Conservation (phyloP, 2,113 vertebrate genomes). For the Sphyrna mokarran region DNA sequence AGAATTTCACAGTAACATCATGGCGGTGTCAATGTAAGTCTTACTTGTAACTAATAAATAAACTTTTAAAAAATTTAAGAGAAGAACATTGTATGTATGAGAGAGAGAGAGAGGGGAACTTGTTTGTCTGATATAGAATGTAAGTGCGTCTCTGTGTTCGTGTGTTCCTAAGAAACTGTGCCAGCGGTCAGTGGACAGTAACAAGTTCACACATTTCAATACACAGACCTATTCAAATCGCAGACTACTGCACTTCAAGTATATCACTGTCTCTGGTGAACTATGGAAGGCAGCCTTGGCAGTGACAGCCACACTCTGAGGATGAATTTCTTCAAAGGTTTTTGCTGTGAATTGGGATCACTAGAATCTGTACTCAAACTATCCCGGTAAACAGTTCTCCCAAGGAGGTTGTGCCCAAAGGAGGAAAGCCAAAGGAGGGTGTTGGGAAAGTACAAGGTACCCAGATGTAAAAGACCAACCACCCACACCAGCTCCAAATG, state of each 20-base stretch:
- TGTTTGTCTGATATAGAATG: neutral
- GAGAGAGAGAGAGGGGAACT: neutral
- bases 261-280: neutral
- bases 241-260: neutral
- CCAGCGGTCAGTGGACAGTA: neutral
- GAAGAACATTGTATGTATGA: neutral
- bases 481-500: neutral
- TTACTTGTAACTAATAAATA: too few species aligned
- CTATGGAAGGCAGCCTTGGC: neutral
- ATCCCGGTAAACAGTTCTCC: neutral
- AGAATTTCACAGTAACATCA: too few species aligned
- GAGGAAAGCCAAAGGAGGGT: neutral
- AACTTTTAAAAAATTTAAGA: neutral
- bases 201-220: neutral
- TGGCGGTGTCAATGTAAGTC: too few species aligned
- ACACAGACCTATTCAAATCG: too few species aligned
- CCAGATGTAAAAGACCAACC: neutral
- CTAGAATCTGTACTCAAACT: neutral
- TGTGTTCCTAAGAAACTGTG: constrained; percentile 5
- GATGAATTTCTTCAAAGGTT: neutral
- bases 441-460: neutral
- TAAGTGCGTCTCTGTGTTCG: constrained; percentile 15
- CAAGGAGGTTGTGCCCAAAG: neutral
- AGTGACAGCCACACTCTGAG: neutral
- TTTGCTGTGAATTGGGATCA: neutral